These are phyloP conservation scores for Sminthurinus signatus DNA, from an alignment of 1,140 invertebrate species.

Conservation along the genomic window DNA sequence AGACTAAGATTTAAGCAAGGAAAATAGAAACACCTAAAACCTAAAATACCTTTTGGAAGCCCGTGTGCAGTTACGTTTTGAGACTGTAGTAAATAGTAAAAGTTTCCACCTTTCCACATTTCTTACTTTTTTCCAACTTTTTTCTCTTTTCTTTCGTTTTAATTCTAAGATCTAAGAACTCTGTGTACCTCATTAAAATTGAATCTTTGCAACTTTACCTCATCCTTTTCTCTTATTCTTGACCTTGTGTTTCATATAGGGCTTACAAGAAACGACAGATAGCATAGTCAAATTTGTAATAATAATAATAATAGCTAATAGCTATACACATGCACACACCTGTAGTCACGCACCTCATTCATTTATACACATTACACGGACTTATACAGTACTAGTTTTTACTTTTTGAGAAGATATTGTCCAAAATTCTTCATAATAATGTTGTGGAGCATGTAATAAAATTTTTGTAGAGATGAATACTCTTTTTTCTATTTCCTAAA, in stretches of 20 bases:
- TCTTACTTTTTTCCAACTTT: too few species aligned
- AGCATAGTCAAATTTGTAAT: too few species aligned
- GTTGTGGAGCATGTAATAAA: not conserved
- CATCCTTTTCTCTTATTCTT: too few species aligned
- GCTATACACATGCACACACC: not conserved
- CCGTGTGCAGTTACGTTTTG: too few species aligned
- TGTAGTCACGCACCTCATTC: not conserved
- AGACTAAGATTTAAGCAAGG: too few species aligned
- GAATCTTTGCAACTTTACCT: constrained; percentile 23
- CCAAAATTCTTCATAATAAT: not conserved
- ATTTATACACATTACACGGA: not conserved
- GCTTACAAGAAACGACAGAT: not conserved
- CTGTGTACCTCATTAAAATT: constrained; percentile 14
- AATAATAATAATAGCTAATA: not conserved
- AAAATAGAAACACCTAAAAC: too few species aligned
- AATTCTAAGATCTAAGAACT: too few species aligned
- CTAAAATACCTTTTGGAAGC: too few species aligned
- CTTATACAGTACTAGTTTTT: not conserved
- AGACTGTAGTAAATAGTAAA: too few species aligned
- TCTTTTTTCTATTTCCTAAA: not conserved
- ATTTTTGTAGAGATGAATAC: not conserved
- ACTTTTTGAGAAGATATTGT: not conserved
- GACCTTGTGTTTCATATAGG: constrained; percentile 16
- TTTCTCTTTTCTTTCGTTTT: too few species aligned
- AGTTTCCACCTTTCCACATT: too few species aligned